These are phyloP conservation scores for Mohoua ochrocephala DNA, from an alignment of 2,113 vertebrate genomes.

Conservation along the genomic window DNA sequence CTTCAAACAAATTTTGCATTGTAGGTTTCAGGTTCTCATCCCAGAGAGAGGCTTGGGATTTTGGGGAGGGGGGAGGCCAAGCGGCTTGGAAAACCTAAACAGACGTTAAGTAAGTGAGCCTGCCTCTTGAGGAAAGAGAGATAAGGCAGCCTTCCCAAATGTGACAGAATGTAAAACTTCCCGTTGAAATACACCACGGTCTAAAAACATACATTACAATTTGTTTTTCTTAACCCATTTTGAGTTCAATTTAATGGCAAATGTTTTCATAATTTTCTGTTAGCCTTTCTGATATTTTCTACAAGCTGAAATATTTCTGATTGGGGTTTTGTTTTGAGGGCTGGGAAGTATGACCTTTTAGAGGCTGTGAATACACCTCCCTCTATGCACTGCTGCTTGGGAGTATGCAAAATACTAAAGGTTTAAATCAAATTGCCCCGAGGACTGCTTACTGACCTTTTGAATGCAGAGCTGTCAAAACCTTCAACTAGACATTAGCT, in stretches of 20 bases:
- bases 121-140: constrained; percentile 26
- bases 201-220: not conserved
- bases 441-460: constrained; percentile 59
- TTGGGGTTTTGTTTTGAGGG: not conserved
- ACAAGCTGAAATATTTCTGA: not conserved
- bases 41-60: constrained; percentile 31
- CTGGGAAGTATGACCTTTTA: not conserved
- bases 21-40: constrained; percentile 52
- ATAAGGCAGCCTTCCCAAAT: not conserved
- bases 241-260: not conserved
- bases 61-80: not conserved
- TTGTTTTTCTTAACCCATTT: constrained; percentile 11
- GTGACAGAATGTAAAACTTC: not conserved
- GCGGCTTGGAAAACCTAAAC: not conserved
- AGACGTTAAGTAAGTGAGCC: not conserved
- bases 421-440: constrained; percentile 41
- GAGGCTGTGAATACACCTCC: not conserved
- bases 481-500: constrained; percentile 30
- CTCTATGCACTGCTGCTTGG: not conserved
- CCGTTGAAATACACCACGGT: not conserved
- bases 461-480: constrained; percentile 49
- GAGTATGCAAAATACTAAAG: constrained; percentile 11
- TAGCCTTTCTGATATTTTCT: not conserved
- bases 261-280: not conserved
- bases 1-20: constrained; percentile 52